Evolutionary conservation across 2,888 invertebrate species (phyloP).

Genomic region (Drosophila falleni): DNA sequence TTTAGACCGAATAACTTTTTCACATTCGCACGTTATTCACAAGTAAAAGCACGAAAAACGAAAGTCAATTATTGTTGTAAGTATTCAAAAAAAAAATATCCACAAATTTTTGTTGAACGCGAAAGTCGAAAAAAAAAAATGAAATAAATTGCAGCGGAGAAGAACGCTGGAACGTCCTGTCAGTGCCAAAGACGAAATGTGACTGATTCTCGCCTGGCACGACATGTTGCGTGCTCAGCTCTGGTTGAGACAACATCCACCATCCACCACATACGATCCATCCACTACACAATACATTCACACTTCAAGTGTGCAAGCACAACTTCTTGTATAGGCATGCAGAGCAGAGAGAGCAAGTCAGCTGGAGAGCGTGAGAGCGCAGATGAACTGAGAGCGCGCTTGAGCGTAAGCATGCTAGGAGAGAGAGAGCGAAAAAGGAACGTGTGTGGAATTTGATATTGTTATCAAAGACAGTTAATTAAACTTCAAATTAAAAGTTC

Average conservation of each 20-base stretch:
- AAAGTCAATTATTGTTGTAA: background rate
- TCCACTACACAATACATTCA: background rate
- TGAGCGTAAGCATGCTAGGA: too few relatives aligned
- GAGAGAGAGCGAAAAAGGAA: too few relatives aligned
- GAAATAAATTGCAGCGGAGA: background rate
- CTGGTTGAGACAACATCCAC: constrained; percentile 17
- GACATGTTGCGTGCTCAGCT: constrained; percentile 53
- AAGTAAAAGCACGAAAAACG: background rate
- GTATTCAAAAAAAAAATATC: constrained; percentile 20
- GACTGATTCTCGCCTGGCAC: constrained; percentile 66
- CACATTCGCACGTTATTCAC: constrained; percentile 24
- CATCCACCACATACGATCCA: background rate
- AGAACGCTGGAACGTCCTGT: constrained; percentile 39
- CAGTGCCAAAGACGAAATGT: constrained; percentile 53
- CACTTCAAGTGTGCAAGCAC: background rate
- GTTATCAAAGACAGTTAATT: too few relatives aligned
- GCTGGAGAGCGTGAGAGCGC: background rate
- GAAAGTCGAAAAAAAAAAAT: background rate
- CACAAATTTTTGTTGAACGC: constrained; percentile 20
- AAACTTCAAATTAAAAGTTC: too few relatives aligned
- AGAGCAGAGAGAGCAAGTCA: constrained; percentile 1
- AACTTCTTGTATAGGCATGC: constrained; percentile 14
- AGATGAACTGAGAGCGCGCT: too few relatives aligned
- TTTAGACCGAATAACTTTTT: constrained; percentile 10
- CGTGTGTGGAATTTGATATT: too few relatives aligned